These are phyloP conservation scores for Cricetomys ansorgei DNA, from an alignment of 2,113 vertebrate species.

Conservation along the genomic window DNA sequence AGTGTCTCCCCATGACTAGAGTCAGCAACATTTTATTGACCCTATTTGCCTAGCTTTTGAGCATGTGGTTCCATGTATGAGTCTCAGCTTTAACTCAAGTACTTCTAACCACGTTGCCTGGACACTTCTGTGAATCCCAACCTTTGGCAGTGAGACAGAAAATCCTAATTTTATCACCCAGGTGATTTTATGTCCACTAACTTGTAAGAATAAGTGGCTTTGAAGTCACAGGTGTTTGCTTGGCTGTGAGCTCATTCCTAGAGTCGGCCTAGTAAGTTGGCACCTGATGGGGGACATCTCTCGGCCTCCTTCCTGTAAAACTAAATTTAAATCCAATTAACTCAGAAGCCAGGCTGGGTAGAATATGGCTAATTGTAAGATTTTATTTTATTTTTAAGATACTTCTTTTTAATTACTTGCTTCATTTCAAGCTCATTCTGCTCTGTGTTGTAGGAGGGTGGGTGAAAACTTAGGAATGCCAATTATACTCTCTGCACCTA, in stretches of 20 bases:
- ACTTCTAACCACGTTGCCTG: not conserved
- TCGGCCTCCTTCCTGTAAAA: not conserved
- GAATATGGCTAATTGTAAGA: not conserved
- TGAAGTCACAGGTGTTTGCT: not conserved
- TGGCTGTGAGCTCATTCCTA: constrained; percentile 9
- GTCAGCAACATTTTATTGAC: not conserved
- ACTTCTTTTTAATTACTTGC: not conserved
- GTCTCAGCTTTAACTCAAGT: not conserved
- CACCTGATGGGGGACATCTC: not conserved
- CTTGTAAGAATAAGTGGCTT: constrained; percentile 6
- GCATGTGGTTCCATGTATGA: not conserved
- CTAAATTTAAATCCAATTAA: constrained; percentile 34
- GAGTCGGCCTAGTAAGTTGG: not conserved
- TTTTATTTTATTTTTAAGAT: not conserved
- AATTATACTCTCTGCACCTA: not conserved
- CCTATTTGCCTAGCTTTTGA: not conserved
- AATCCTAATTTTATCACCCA: not conserved
- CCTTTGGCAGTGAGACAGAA: not conserved
- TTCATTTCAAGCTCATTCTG: not conserved
- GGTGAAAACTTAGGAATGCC: not conserved
- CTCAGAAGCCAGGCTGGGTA: not conserved
- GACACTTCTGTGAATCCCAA: not conserved
- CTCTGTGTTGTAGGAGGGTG: not conserved
- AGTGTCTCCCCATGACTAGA: not conserved
- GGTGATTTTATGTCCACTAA: not conserved